phyloP scores from a whole-genome alignment of 1,140 invertebrate species.

The Venturia canescens region DNA sequence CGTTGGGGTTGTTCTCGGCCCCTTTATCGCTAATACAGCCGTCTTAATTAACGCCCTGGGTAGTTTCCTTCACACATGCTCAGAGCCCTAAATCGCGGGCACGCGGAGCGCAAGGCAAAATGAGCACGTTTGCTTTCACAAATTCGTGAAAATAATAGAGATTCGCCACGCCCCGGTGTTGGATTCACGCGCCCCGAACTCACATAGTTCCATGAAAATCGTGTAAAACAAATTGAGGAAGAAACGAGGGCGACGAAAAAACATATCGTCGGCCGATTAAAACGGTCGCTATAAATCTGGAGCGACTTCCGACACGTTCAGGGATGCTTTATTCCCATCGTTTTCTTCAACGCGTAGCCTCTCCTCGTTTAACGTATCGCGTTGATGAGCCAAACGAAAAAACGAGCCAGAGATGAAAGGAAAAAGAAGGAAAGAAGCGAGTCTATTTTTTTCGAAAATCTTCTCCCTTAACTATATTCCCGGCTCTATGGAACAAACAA shows the following conservation, averaged over 20 bases:
- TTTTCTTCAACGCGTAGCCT: not conserved
- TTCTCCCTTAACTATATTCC: slow-evolving; percentile 22
- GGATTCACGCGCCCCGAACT: not conserved
- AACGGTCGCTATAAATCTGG: slow-evolving; percentile 22
- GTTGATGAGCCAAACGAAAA: slow-evolving; percentile 7
- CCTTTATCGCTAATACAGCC: slow-evolving; percentile 58
- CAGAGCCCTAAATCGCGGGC: not conserved
- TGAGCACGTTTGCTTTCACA: slow-evolving; percentile 7
- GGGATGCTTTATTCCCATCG: not conserved
- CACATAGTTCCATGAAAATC: not conserved
- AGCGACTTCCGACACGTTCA: slow-evolving; percentile 3
- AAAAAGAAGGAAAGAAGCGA: slow-evolving; percentile 9
- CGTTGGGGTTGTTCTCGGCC: slow-evolving; percentile 34
- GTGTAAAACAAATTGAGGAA: slow-evolving; percentile 32
- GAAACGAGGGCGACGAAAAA: not conserved
- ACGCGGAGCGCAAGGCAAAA: not conserved
- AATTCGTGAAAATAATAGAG: slow-evolving; percentile 38
- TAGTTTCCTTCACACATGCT: slow-evolving; percentile 22
- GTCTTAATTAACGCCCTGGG: slow-evolving; percentile 61
- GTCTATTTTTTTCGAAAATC: slow-evolving; percentile 32
- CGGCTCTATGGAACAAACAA: slow-evolving; percentile 16
- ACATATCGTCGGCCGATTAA: not conserved
- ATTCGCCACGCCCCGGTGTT: slow-evolving; percentile 43
- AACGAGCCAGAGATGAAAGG: not conserved
- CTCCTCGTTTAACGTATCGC: slow-evolving; percentile 35